These are phyloP conservation scores for Gnathonemus longibarbis DNA, from an alignment of 2,113 vertebrate genomes.

Conservation along the genomic window DNA sequence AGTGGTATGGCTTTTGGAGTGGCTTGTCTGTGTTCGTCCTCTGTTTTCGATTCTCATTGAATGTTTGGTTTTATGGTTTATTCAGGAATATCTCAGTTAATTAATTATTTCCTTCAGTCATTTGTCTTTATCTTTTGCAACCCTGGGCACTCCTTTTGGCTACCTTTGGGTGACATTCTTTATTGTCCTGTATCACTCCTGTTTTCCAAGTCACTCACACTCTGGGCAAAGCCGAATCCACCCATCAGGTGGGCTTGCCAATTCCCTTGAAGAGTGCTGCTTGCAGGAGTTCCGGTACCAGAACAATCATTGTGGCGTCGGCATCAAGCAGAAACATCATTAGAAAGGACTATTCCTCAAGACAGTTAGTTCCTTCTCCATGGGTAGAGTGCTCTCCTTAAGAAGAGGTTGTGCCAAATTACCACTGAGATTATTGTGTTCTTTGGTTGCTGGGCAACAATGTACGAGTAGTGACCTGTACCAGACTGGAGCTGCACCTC, in stretches of 20 bases:
- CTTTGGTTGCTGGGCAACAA: not conserved
- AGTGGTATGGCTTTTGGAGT: not conserved
- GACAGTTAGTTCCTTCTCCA: not conserved
- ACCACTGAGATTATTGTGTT: not conserved
- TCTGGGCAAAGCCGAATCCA: not conserved
- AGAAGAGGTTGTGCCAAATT: not conserved
- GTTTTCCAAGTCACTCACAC: not conserved
- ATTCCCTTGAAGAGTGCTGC: not conserved
- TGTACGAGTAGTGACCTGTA: not conserved
- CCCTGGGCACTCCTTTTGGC: not conserved
- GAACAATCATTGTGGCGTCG: not conserved
- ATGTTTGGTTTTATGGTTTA: not conserved
- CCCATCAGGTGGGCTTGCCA: not conserved
- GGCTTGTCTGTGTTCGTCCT: not conserved
- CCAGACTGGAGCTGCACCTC: not conserved
- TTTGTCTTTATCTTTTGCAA: not conserved
- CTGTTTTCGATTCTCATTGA: not conserved
- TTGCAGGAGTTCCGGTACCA: not conserved
- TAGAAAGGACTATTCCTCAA: not conserved
- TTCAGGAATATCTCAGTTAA: not conserved
- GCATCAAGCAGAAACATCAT: not conserved
- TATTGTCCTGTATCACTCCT: not conserved
- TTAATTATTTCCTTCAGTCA: not conserved
- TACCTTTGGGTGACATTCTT: not conserved
- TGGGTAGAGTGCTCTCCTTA: not conserved